Evolutionary conservation across 1,140 invertebrate genomes (phyloP).

Genomic region (Brachionus koreanus): DNA sequence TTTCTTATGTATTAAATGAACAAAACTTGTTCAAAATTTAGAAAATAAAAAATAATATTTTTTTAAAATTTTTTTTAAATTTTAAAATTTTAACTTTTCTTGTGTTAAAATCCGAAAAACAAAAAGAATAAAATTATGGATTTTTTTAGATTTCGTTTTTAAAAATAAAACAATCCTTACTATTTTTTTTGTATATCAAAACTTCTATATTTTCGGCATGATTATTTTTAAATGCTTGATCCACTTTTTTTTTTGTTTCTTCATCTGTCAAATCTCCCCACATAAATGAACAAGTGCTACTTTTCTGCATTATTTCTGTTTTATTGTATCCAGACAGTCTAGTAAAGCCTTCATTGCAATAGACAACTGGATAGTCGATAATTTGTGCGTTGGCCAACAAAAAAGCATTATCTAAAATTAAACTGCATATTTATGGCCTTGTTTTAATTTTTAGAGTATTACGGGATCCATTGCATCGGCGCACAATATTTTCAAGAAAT

Average conservation of each 20-base stretch:
- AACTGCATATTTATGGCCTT: slow-evolving; percentile 50
- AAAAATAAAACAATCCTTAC: slow-evolving; percentile 69
- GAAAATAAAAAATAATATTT: too few species aligned
- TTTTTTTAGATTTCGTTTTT: too few species aligned
- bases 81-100: too few species aligned
- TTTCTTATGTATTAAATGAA: too few species aligned
- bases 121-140: too few species aligned
- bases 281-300: slow-evolving; percentile 93
- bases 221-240: slow-evolving; percentile 87
- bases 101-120: too few species aligned
- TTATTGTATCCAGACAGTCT: slow-evolving; percentile 98
- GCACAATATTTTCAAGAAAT: slow-evolving; percentile 97
- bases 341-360: slow-evolving; percentile 99
- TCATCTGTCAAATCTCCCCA: slow-evolving; percentile 95
- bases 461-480: slow-evolving; percentile 94
- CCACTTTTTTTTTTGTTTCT: slow-evolving; percentile 84
- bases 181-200: slow-evolving; percentile 98
- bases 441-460: slow-evolving; percentile 60
- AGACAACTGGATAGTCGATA: slow-evolving; percentile 98
- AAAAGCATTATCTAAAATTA: slow-evolving; percentile 91
- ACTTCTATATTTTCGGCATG: slow-evolving; percentile 86
- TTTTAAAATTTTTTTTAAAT: too few species aligned
- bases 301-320: slow-evolving; percentile 90
- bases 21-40: too few species aligned
- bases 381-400: slow-evolving; percentile 98